Evolutionary conservation across 2,113 vertebrate genomes (phyloP).

Genomic region (Penelope pileata): DNA sequence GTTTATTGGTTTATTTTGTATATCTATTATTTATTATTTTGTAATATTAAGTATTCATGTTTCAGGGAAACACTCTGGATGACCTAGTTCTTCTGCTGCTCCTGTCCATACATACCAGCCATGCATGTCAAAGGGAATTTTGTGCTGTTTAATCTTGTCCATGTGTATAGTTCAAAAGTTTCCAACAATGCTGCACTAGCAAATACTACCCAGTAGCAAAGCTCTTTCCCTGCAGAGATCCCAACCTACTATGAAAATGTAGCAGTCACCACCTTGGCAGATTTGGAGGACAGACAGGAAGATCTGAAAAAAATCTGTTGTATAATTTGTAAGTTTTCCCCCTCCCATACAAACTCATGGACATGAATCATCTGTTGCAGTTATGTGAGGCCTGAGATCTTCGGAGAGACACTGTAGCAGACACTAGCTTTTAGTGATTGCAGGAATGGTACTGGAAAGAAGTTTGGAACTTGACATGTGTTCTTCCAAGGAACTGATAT

Average conservation of each 20-base stretch:
- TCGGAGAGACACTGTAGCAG: background rate
- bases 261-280: accelerated
- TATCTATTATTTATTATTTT: too few species aligned
- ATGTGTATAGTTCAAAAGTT: background rate
- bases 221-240: background rate
- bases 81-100: background rate
- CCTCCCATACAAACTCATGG: accelerated
- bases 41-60: background rate
- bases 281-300: background rate
- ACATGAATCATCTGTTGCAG: background rate
- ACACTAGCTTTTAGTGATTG: too few species aligned
- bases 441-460: background rate
- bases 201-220: background rate
- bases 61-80: background rate
- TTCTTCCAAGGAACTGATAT: background rate
- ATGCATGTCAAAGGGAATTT: background rate
- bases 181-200: accelerated
- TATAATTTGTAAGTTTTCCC: accelerated
- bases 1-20: background rate
- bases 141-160: background rate
- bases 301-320: background rate
- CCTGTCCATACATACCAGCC: background rate
- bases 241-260: accelerated
- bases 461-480: accelerated
- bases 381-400: background rate